phyloP scores from a whole-genome alignment of 2,113 vertebrate genomes.

The Sylvietta virens region DNA sequence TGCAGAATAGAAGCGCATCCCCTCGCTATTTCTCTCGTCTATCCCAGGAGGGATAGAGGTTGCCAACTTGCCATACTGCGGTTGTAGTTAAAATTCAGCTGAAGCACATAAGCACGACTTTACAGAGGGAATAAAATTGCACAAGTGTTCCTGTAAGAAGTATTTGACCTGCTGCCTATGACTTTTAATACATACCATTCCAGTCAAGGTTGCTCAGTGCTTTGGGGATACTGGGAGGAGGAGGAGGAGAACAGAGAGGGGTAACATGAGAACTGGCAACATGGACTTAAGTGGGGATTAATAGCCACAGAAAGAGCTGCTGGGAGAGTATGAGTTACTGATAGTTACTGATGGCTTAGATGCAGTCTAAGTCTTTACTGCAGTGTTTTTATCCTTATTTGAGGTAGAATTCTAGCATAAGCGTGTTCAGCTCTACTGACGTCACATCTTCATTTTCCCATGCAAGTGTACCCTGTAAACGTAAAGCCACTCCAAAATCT shows the following conservation, averaged over 20 bases:
- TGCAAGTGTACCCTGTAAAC: background rate
- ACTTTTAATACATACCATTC: background rate
- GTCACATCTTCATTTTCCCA: background rate
- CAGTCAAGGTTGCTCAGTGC: background rate
- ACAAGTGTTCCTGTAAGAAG: background rate
- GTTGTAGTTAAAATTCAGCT: conserved; percentile 9
- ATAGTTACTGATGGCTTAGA: background rate
- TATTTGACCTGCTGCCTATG: background rate
- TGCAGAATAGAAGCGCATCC: background rate
- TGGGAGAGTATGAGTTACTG: background rate
- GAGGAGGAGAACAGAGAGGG: background rate
- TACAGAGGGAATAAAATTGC: background rate
- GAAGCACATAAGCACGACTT: background rate
- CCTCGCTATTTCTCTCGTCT: background rate
- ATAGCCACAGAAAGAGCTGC: background rate
- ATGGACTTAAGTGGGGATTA: background rate
- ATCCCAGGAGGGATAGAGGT: background rate
- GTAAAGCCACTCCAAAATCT: background rate
- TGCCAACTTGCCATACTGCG: background rate
- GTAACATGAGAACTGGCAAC: background rate
- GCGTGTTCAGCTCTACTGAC: background rate
- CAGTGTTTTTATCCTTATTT: background rate
- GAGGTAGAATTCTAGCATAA: background rate
- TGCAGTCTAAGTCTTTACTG: background rate
- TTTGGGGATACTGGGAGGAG: background rate